Base-by-base conservation (phyloP, 1,140 invertebrate species). In the Drosophila nigrodunni region DNA sequence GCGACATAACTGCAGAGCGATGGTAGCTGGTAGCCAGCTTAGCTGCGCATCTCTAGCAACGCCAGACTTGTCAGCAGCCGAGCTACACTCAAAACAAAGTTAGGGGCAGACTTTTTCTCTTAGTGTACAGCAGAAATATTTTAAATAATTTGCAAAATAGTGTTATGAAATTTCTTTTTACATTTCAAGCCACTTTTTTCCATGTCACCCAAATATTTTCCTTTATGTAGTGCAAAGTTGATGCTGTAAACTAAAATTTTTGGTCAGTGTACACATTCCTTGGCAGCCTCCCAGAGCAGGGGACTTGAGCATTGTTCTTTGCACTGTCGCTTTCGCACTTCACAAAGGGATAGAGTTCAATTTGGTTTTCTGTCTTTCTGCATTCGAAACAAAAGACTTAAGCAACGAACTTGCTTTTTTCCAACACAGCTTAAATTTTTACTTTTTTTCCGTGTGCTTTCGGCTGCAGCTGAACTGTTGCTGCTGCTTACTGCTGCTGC, bases 371-470 rank as follows among this genome's bases (percentile, higher is more conserved):
- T 77, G 69, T 72, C 78, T 57, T 30, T 39, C 54, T 88, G 83
- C 73, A 87, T 88, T 88, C 80, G 85, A 89, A 89, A 89, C 85
- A 89, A 89, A 89, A 89, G 85, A 89, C 85, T 89, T 89, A 89
- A 89, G 85, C 85, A 89, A 89, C 85, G 64, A 89, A 89, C 85
- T 89, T 85, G 85, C 73, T 61, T 50, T 52, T 77, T 35, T 64
- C 25, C 25, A 30, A 2, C 25, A 30, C 4, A 30, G 25, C 25
- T 30, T 30, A 30, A 30, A 30, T 50, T 39, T 9, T 49, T 65
- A 11, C 47, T 71, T 65, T 54, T 62, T 9, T 60, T 52, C 9
- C 11, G 41, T 57, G 15, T 57, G 75, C 59, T 60, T 68, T 44
- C 58, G 50, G 58, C 46, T 57, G 49, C 64, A 46, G 25, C 50